These are phyloP conservation scores for Polymixis flavicincta DNA, from an alignment of 2,888 invertebrate species.

Conservation along the genomic window DNA sequence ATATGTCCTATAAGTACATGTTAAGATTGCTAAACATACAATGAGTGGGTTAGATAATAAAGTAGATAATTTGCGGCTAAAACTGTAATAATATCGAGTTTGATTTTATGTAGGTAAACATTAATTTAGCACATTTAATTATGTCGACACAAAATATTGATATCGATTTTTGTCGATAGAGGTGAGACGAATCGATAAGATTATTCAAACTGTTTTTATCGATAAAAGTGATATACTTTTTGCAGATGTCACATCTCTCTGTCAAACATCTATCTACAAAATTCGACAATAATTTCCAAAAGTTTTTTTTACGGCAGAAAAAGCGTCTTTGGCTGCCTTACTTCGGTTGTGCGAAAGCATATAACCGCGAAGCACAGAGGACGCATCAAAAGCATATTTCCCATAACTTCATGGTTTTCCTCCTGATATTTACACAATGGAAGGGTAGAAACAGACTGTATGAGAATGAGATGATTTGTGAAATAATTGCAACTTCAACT, in stretches of 20 bases:
- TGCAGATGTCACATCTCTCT: neutral
- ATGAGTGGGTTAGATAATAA: constrained; percentile 67
- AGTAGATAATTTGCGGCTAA: constrained; percentile 50
- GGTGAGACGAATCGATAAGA: neutral
- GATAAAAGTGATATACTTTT: neutral
- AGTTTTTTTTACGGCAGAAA: constrained; percentile 5
- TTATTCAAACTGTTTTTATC: too few species aligned
- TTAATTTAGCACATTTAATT: constrained; percentile 52
- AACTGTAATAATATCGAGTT: constrained; percentile 29
- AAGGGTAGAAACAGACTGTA: constrained; percentile 69
- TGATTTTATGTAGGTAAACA: constrained; percentile 33
- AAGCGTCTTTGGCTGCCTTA: constrained; percentile 46
- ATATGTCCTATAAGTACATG: constrained; percentile 12
- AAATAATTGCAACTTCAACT: constrained; percentile 71
- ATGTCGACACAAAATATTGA: constrained; percentile 30
- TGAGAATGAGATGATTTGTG: constrained; percentile 73
- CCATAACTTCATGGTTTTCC: constrained; percentile 67
- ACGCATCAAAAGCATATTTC: constrained; percentile 69
- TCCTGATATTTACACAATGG: constrained; percentile 74
- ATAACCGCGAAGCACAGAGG: constrained; percentile 77
- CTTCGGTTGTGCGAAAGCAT: constrained; percentile 71
- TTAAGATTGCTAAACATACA: constrained; percentile 55
- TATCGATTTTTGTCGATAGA: constrained; percentile 38
- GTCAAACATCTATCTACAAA: constrained; percentile 35
- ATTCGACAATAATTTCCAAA: constrained; percentile 35